Evolutionary conservation across 2,797 vertebrate genomes (phyloP).

Genomic region (Pipistrellus kuhlii): DNA sequence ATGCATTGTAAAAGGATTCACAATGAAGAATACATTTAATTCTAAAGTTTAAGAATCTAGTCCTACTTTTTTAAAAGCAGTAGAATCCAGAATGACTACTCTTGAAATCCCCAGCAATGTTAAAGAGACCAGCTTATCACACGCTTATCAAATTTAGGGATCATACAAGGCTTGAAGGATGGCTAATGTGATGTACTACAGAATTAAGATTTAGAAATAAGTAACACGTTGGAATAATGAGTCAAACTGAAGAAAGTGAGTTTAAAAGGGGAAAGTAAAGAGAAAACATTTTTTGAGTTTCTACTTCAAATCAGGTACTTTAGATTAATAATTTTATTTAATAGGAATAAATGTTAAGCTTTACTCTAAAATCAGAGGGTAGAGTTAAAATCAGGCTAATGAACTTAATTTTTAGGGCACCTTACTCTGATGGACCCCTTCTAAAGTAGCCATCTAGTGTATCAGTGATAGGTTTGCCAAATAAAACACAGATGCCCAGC

Average conservation of each 20-base stretch:
- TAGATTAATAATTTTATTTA: not conserved
- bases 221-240: not conserved
- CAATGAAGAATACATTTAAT: not conserved
- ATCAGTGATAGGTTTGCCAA: not conserved
- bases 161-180: not conserved
- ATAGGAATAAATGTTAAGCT: not conserved
- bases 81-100: not conserved
- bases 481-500: not conserved
- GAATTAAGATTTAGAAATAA: not conserved
- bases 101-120: not conserved
- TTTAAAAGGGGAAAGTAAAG: constrained; percentile 15
- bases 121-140: not conserved
- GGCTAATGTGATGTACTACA: not conserved
- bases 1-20: not conserved
- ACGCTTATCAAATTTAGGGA: not conserved
- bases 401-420: not conserved
- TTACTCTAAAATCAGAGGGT: not conserved
- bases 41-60: not conserved
- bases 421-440: not conserved
- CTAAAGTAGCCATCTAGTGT: not conserved
- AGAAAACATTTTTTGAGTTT: not conserved
- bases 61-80: not conserved
- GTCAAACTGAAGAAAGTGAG: not conserved
- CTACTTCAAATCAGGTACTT: not conserved
- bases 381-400: not conserved